Evolutionary conservation across 2,888 invertebrate genomes (phyloP).

Genomic region (Buathra laborator): DNA sequence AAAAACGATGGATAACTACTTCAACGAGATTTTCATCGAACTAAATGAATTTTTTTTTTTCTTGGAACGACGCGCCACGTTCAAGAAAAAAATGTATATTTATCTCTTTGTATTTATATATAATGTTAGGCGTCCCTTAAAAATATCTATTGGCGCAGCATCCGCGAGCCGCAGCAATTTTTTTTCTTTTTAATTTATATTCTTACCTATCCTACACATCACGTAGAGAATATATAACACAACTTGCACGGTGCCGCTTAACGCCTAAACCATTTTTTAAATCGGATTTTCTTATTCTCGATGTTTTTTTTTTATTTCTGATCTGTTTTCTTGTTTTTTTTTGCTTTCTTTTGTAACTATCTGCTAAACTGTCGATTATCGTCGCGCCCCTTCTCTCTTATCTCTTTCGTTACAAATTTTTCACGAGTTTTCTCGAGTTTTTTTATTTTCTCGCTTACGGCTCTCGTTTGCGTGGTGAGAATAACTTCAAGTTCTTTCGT

Average conservation of each 20-base stretch:
- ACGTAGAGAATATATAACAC: slow-evolving; percentile 68
- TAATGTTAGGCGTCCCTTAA: slow-evolving; percentile 70
- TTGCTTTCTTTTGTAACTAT: slow-evolving; percentile 22
- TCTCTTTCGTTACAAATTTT: slow-evolving; percentile 3
- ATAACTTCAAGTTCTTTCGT: neutral
- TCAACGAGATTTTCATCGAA: slow-evolving; percentile 39
- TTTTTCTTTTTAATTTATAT: slow-evolving; percentile 46
- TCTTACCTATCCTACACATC: slow-evolving; percentile 68
- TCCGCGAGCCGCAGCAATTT: slow-evolving; percentile 48
- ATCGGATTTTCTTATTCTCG: slow-evolving; percentile 44
- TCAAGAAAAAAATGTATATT: slow-evolving; percentile 29
- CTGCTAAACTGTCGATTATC: slow-evolving; percentile 64
- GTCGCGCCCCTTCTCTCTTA: slow-evolving; percentile 47
- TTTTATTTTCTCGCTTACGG: neutral
- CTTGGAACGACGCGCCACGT: slow-evolving; percentile 56
- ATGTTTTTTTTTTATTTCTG: slow-evolving; percentile 33
- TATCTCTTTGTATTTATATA: slow-evolving; percentile 42
- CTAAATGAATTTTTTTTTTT: slow-evolving; percentile 15
- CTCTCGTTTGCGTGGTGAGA: neutral
- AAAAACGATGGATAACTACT: slow-evolving; percentile 54
- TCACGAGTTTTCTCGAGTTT: neutral
- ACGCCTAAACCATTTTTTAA: slow-evolving; percentile 41
- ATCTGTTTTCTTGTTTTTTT: slow-evolving; percentile 4
- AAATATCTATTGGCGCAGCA: slow-evolving; percentile 65
- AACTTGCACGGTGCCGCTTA: slow-evolving; percentile 61